A percentile compares a stretch with the other conserved stretches of the same genome.
Evolutionary conservation across 1,140 invertebrate genomes (phyloP).

Genomic region (Araneus ventricosus): DNA sequence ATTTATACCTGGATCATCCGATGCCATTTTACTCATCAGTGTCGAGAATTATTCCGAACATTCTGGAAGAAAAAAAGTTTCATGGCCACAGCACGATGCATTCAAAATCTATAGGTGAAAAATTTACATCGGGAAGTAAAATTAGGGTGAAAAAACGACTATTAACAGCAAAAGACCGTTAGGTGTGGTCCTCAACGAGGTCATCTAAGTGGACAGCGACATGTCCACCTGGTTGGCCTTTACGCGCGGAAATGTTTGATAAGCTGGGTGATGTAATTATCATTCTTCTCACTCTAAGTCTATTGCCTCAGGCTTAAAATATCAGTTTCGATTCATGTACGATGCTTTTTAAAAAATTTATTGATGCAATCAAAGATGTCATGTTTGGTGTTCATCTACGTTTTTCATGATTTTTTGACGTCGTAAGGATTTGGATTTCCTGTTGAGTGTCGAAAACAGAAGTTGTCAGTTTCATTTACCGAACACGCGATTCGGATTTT

Average conservation of each 20-base stretch:
- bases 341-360: neutral
- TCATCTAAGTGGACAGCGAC: neutral
- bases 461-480: too few species aligned
- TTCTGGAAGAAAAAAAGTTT: neutral
- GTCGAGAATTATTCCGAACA: neutral
- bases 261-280: constrained; percentile 23
- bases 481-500: too few species aligned
- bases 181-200: constrained; percentile 38
- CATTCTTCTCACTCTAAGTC: neutral
- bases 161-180: neutral
- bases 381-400: neutral
- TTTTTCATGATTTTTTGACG: too few species aligned
- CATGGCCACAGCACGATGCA: neutral
- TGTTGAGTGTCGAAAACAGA: too few species aligned
- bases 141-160: constrained; percentile 16
- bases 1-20: constrained; percentile 48
- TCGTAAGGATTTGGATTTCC: too few species aligned
- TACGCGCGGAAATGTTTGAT: neutral
- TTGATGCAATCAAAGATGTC: constrained; percentile 23
- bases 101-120: neutral
- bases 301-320: neutral
- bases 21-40: neutral
- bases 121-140: neutral
- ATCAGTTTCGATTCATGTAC: constrained; percentile 13
- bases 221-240: constrained; percentile 39